Conservation (phyloP, 2,113 vertebrate species). For the Malurus melanocephalus region DNA sequence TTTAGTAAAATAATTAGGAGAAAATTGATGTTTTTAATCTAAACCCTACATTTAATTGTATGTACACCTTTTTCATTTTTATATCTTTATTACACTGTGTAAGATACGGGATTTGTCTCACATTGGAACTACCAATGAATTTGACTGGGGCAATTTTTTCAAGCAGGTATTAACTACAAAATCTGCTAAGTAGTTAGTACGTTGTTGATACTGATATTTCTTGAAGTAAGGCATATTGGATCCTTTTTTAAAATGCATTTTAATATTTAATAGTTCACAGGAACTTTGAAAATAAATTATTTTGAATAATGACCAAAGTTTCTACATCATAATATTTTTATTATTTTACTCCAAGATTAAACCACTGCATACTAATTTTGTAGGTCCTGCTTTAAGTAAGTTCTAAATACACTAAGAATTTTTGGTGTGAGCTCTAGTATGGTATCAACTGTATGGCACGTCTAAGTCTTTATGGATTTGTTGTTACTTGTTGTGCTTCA, state of each 20-base stretch:
- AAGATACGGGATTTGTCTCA: neutral
- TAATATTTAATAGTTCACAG: neutral
- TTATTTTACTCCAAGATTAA: neutral
- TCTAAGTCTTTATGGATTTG: neutral
- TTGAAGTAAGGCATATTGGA: neutral
- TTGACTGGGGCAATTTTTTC: conserved; percentile 50
- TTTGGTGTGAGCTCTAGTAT: neutral
- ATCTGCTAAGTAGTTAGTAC: conserved; percentile 6
- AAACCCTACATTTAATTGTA: neutral
- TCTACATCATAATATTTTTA: neutral
- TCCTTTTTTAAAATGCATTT: neutral
- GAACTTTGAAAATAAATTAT: neutral
- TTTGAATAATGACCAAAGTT: neutral
- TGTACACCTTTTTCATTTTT: neutral
- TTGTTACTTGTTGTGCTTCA: neutral
- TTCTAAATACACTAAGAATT: neutral
- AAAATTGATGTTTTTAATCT: neutral
- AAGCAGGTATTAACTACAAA: conserved; percentile 19
- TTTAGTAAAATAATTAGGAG: conserved; percentile 8
- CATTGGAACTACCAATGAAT: conserved; percentile 33
- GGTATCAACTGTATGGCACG: neutral
- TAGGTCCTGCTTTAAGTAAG: neutral
- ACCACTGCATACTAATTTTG: neutral
- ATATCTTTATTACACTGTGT: neutral
- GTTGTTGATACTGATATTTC: conserved; percentile 18